Evolutionary conservation across 2,888 invertebrate species (phyloP).

Genomic region (Thysanoteuthis rhombus): DNA sequence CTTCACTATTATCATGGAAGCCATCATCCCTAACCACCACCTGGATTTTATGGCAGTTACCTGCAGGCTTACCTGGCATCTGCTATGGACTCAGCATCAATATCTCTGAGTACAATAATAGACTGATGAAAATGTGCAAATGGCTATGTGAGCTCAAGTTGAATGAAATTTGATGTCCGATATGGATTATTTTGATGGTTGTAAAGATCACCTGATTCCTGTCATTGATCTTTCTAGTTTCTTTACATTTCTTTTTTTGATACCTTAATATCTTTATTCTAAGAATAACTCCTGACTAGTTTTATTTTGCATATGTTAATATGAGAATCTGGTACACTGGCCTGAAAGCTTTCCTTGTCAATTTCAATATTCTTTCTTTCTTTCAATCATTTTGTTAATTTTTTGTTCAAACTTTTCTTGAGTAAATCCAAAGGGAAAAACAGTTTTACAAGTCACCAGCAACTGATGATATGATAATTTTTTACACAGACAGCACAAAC

Average conservation of each 20-base stretch:
- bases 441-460: neutral
- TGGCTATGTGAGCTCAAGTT: neutral
- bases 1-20: neutral
- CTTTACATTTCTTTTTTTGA: neutral
- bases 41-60: neutral
- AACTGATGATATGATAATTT: too few species aligned
- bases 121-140: neutral
- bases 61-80: slow-evolving; percentile 12
- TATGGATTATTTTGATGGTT: neutral
- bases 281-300: neutral
- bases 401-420: neutral
- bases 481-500: too few species aligned
- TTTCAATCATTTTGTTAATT: neutral
- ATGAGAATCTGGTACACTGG: neutral
- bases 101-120: neutral
- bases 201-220: neutral
- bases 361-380: neutral
- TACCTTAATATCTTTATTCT: neutral
- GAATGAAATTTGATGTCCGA: neutral
- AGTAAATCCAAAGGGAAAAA: neutral
- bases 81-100: neutral
- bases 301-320: neutral
- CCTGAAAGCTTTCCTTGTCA: neutral
- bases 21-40: neutral
- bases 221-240: neutral